phyloP scores from a whole-genome alignment of 2,888 invertebrate species.

The Parnassius smintheus region DNA sequence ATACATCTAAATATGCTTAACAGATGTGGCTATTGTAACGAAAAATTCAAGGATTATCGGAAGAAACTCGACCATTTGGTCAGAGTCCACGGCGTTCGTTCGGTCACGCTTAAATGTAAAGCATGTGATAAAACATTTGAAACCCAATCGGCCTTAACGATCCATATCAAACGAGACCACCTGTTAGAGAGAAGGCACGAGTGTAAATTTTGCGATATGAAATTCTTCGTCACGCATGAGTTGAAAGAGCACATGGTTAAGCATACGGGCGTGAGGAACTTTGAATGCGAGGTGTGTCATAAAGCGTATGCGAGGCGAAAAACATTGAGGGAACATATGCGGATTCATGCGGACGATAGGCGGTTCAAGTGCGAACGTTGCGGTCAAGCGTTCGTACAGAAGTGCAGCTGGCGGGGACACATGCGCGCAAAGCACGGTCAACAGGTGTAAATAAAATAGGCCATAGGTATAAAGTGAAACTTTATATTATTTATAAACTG shows the following conservation, averaged over 20 bases:
- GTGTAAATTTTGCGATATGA: slow-evolving; percentile 43
- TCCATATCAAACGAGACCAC: slow-evolving; percentile 49
- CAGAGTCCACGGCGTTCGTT: slow-evolving; percentile 37
- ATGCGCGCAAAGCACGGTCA: slow-evolving; percentile 41
- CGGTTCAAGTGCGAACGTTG: slow-evolving; percentile 44
- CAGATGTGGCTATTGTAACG: slow-evolving; percentile 46
- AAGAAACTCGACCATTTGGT: slow-evolving; percentile 41
- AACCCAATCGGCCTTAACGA: slow-evolving; percentile 35
- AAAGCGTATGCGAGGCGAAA: slow-evolving; percentile 40
- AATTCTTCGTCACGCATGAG: slow-evolving; percentile 38
- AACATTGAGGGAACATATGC: slow-evolving; percentile 43
- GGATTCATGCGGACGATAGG: slow-evolving; percentile 45
- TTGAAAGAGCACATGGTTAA: slow-evolving; percentile 43
- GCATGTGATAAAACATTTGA: slow-evolving; percentile 45
- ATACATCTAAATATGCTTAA: slow-evolving; percentile 43
- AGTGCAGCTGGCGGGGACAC: slow-evolving; percentile 43
- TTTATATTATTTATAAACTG: background rate
- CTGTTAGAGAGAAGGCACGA: slow-evolving; percentile 45
- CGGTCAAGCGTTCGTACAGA: slow-evolving; percentile 43
- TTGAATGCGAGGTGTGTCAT: slow-evolving; percentile 43
- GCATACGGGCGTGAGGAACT: slow-evolving; percentile 38
- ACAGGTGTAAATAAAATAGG: slow-evolving; percentile 24
- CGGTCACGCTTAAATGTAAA: slow-evolving; percentile 36
- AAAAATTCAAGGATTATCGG: slow-evolving; percentile 43
- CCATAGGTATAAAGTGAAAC: background rate